A percentile compares a stretch with the other conserved stretches of the same genome.
These are phyloP conservation scores for Decapterus maruadsi DNA, from an alignment of 2,797 vertebrate genomes.

Conservation along the genomic window DNA sequence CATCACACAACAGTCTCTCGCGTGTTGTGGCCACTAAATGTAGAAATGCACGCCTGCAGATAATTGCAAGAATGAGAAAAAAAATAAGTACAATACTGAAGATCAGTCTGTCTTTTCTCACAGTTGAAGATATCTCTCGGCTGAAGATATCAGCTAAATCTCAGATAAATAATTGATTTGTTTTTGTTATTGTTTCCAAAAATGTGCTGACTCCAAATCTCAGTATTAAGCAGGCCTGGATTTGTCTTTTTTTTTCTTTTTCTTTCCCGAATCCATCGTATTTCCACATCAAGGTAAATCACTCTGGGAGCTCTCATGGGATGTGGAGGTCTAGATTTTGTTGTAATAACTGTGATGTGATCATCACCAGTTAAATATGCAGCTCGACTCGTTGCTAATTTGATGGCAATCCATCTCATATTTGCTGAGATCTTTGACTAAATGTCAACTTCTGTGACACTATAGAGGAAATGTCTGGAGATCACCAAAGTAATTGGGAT, in stretches of 20 bases:
- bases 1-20: conserved; percentile 25
- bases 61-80: conserved; percentile 32
- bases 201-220: conserved; percentile 8
- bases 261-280: conserved; percentile 3
- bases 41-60: conserved; percentile 2
- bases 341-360: conserved; percentile 21
- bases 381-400: neutral
- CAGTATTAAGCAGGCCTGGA: neutral
- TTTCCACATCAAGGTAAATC: conserved; percentile 40
- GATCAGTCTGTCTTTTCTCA: conserved; percentile 16
- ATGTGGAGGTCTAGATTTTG: conserved; percentile 42
- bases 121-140: conserved; percentile 23
- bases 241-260: conserved; percentile 27
- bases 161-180: conserved; percentile 42
- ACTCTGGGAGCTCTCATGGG: conserved; percentile 22
- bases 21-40: conserved; percentile 29
- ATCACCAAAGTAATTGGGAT: neutral
- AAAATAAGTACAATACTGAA: neutral
- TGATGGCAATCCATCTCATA: neutral
- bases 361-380: neutral
- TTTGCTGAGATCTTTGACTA: neutral
- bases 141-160: conserved; percentile 32
- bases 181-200: conserved; percentile 24
- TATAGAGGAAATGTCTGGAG: neutral
- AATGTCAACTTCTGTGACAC: neutral